Percentiles rank a stretch among this genome's conserved stretches.
Conservation (phyloP, 2,113 vertebrate genomes). For the Sceloporus tristichus region DNA sequence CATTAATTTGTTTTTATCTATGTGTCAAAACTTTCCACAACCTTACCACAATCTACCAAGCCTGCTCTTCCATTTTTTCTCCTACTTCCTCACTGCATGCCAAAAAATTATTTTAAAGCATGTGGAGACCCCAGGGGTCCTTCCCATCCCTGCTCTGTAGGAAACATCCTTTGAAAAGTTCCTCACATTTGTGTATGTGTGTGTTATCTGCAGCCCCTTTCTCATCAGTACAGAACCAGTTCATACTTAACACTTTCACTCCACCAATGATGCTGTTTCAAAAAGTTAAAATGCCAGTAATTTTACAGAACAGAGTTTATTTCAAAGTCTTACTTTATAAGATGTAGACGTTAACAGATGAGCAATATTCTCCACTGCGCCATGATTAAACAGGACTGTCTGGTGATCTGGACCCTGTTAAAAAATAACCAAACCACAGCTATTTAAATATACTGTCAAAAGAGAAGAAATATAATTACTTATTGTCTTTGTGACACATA, state of each 20-base stretch:
- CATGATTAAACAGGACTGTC: slow-evolving; percentile 95
- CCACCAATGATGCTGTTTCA: background rate
- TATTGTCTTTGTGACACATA: slow-evolving; percentile 20
- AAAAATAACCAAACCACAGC: slow-evolving; percentile 47
- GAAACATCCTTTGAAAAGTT: background rate
- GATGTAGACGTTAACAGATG: slow-evolving; percentile 92
- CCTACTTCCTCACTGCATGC: background rate
- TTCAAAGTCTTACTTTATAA: slow-evolving; percentile 87
- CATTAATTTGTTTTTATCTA: background rate
- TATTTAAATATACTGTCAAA: slow-evolving; percentile 1
- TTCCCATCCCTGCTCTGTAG: background rate
- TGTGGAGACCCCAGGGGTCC: background rate
- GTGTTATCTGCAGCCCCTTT: background rate
- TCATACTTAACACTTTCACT: background rate
- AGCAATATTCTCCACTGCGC: slow-evolving; percentile 96
- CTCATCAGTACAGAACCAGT: background rate
- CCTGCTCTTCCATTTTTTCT: too few species aligned
- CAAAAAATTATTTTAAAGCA: background rate
- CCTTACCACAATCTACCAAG: background rate
- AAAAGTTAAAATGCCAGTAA: background rate
- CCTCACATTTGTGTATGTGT: background rate
- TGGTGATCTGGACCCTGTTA: slow-evolving; percentile 96
- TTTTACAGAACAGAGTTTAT: slow-evolving; percentile 10
- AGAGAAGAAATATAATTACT: background rate
- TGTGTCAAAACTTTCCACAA: too few species aligned